Evolutionary conservation across 1,140 invertebrate species (phyloP).

Genomic region (Onthophagus taurus): DNA sequence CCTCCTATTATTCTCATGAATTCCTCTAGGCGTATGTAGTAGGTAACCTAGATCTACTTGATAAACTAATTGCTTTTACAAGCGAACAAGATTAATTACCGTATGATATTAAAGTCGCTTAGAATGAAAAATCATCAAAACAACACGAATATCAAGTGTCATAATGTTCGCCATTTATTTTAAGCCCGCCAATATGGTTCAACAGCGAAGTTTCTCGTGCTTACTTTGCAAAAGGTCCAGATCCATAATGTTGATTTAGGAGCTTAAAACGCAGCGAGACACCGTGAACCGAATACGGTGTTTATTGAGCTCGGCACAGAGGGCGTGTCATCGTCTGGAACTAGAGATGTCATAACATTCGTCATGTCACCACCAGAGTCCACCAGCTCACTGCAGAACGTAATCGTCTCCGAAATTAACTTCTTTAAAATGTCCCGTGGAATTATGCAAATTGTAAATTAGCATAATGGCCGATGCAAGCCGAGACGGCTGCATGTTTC

Average conservation of each 20-base stretch:
- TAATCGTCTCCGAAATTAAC: constrained; percentile 22
- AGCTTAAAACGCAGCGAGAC: neutral
- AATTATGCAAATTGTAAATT: constrained; percentile 31
- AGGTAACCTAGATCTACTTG: too few species aligned
- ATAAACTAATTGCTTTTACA: too few species aligned
- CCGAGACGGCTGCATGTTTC: neutral
- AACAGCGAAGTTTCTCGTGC: neutral
- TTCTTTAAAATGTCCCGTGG: constrained; percentile 26
- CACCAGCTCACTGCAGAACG: neutral
- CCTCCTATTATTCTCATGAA: too few species aligned
- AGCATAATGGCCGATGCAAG: constrained; percentile 23
- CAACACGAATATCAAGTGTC: too few species aligned
- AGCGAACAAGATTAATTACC: too few species aligned
- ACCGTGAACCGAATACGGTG: neutral
- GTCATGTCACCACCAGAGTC: constrained; percentile 18
- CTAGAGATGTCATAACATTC: constrained; percentile 14
- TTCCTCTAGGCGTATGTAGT: too few species aligned
- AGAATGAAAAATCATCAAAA: too few species aligned
- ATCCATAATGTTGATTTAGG: constrained; percentile 1
- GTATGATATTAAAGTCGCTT: too few species aligned
- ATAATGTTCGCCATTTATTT: too few species aligned
- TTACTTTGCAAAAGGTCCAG: constrained; percentile 5
- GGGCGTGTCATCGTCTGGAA: neutral
- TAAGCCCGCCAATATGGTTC: too few species aligned
- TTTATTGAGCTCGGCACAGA: neutral